Evolutionary conservation across 92 coral and sea anemone species (phyloP).

Genomic region (Actinernus sp.): DNA sequence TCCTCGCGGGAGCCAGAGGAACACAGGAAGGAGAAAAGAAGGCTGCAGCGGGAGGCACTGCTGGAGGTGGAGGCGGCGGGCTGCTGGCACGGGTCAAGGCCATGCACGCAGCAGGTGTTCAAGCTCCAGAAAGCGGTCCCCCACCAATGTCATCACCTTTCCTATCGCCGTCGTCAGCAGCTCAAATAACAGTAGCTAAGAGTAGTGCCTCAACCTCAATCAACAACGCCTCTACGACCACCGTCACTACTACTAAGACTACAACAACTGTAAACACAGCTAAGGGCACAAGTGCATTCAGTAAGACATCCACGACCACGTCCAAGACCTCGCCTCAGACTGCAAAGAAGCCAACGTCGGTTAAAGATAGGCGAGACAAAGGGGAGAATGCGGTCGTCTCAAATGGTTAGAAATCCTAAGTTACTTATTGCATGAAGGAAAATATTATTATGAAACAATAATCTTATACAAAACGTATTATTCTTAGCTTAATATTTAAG

Average conservation of each 20-base stretch:
- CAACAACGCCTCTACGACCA: not conserved
- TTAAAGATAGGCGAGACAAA: not conserved
- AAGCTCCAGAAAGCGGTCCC: slow-evolving; percentile 77
- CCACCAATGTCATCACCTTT: slow-evolving; percentile 85
- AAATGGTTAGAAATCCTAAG: slow-evolving; percentile 6
- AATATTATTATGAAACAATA: no score
- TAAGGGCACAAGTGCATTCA: not conserved
- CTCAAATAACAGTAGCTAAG: slow-evolving; percentile 25
- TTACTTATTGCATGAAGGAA: no score
- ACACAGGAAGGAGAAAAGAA: slow-evolving; percentile 50
- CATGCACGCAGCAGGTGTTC: slow-evolving; percentile 96
- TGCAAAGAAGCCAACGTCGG: not conserved
- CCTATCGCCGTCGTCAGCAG: slow-evolving; percentile 87
- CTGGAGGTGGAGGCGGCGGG: slow-evolving; percentile 73
- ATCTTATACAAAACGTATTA: no score
- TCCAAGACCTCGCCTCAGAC: not conserved
- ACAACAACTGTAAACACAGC: not conserved
- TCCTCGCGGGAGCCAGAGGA: slow-evolving; percentile 81
- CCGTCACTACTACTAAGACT: slow-evolving; percentile 1
- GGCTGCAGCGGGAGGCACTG: slow-evolving; percentile 38
- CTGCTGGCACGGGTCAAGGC: slow-evolving; percentile 94
- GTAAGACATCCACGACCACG: not conserved
- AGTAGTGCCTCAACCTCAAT: slow-evolving; percentile 23
- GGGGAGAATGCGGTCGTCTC: not conserved
- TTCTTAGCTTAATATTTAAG: no score